These are phyloP conservation scores for Cephalopholis sonnerati DNA, from an alignment of 2,113 vertebrate species.

Conservation along the genomic window DNA sequence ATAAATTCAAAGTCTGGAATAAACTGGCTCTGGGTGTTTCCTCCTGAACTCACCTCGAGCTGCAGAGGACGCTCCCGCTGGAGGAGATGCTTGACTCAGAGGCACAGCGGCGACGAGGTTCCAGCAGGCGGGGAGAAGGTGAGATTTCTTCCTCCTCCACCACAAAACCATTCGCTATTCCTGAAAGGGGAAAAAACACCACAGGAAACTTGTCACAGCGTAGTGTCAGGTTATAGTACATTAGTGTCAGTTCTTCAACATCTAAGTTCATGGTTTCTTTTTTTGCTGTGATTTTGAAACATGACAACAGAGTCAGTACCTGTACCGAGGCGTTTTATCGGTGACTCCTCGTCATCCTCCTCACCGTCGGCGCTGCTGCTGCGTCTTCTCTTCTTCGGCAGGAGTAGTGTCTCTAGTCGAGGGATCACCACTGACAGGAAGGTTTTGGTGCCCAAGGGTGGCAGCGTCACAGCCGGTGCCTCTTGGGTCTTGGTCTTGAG, in stretches of 20 bases:
- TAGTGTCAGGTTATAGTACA: neutral
- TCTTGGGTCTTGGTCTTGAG: conserved; percentile 88
- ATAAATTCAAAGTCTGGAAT: neutral
- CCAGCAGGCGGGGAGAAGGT: conserved; percentile 84
- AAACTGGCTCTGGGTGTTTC: neutral
- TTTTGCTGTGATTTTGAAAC: neutral
- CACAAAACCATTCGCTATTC: conserved; percentile 92
- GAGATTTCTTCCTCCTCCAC: conserved; percentile 83
- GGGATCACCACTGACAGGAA: conserved; percentile 99
- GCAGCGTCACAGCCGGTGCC: conserved; percentile 86
- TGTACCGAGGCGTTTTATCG: conserved; percentile 94
- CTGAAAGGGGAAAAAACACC: conserved; percentile 68
- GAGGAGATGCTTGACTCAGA: conserved; percentile 98
- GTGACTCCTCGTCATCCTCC: conserved; percentile 89
- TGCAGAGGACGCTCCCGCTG: conserved; percentile 89
- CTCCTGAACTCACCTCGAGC: conserved; percentile 85
- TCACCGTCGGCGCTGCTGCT: conserved; percentile 92
- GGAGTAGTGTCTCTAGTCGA: conserved; percentile 96
- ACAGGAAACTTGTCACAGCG: too few relatives aligned
- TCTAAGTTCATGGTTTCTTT: neutral
- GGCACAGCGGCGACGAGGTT: conserved; percentile 95
- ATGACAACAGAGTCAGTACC: conserved; percentile 75
- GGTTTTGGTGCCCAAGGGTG: conserved; percentile 95
- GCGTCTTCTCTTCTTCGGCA: conserved; percentile 94
- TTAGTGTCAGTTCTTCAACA: neutral